Conservation (phyloP, 2,797 vertebrate species). For the Coreius guichenoti region DNA sequence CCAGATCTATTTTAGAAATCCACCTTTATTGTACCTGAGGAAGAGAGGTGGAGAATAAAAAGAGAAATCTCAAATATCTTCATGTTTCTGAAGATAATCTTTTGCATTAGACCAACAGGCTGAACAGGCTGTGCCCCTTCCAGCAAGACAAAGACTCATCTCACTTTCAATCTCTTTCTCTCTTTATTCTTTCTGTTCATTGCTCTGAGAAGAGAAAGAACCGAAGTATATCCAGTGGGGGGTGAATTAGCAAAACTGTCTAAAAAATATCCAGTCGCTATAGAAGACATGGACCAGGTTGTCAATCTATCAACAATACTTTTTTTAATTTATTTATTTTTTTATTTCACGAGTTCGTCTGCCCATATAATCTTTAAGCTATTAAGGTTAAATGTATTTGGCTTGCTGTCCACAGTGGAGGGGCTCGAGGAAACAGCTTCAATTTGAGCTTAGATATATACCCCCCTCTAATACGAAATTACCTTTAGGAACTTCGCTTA, state of each 20-base stretch:
- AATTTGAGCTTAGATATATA: no score
- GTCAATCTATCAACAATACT: background rate
- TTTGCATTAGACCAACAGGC: conserved; percentile 15
- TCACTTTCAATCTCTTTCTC: background rate
- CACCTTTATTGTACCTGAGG: background rate
- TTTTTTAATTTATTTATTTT: no score
- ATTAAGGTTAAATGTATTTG: no score
- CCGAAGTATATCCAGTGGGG: background rate
- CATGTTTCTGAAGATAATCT: background rate
- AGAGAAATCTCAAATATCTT: background rate
- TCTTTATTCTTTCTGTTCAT: conserved; percentile 12
- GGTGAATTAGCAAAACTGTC: conserved; percentile 32
- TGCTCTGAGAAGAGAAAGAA: conserved; percentile 9
- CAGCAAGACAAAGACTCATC: background rate
- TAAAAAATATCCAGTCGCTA: background rate
- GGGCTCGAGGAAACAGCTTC: no score
- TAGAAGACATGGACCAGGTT: background rate
- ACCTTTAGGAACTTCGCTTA: no score
- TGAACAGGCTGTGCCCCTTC: conserved; percentile 1
- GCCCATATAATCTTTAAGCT: no score
- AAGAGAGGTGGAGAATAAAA: background rate
- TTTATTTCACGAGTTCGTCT: no score
- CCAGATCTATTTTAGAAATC: background rate
- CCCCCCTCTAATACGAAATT: no score
- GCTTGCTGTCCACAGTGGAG: no score